phyloP scores from a whole-genome alignment of 2,113 vertebrate species.

The Semicossyphus pulcher region DNA sequence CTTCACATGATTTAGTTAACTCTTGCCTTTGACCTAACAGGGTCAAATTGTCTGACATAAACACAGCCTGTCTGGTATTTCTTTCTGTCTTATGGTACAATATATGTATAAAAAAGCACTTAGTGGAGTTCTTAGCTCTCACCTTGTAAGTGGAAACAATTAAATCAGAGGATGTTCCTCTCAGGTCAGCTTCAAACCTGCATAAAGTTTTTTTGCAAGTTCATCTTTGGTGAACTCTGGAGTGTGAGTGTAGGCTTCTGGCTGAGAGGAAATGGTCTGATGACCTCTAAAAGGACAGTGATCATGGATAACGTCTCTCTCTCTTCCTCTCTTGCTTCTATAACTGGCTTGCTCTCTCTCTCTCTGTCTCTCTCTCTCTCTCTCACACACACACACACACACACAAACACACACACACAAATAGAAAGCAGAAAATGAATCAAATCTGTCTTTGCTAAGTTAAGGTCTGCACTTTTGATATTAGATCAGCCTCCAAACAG shows the following conservation, averaged over 20 bases:
- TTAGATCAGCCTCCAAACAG: conserved; percentile 24
- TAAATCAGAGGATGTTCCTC: background rate
- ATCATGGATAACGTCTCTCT: background rate
- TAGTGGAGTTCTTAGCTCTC: background rate
- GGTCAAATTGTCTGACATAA: background rate
- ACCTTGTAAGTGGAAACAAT: background rate
- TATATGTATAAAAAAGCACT: background rate
- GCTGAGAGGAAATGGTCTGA: background rate
- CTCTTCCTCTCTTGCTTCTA: background rate
- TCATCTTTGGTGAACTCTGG: background rate
- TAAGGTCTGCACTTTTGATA: conserved; percentile 9
- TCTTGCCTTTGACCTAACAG: background rate
- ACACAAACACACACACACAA: background rate
- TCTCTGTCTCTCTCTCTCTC: background rate
- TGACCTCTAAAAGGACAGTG: background rate
- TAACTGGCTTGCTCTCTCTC: background rate
- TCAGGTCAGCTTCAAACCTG: background rate
- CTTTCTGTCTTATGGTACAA: background rate
- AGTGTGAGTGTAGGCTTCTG: background rate
- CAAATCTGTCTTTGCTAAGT: conserved; percentile 25
- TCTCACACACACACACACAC: background rate
- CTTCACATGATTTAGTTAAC: background rate
- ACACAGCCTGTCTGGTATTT: background rate
- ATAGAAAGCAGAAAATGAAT: conserved; percentile 8
- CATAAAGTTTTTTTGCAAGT: background rate